These are phyloP conservation scores for Portunus trituberculatus DNA, from an alignment of 1,140 invertebrate genomes.

Conservation along the genomic window DNA sequence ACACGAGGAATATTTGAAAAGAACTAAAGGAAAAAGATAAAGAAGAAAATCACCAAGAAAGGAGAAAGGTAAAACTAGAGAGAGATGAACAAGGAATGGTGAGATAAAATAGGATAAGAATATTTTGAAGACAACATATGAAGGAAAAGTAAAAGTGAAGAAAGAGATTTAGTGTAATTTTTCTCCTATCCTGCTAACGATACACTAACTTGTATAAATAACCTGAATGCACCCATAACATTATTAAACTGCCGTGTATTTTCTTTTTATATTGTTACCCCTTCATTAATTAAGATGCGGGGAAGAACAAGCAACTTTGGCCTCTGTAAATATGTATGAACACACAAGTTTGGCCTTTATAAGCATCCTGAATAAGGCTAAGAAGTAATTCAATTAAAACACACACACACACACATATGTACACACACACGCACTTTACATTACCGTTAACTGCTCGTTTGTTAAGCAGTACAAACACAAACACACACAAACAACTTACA, in stretches of 20 bases:
- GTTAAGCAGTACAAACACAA: too few species aligned
- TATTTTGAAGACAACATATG: too few species aligned
- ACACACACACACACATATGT: not conserved
- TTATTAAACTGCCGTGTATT: not conserved
- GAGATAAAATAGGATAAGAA: too few species aligned
- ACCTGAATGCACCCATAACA: too few species aligned
- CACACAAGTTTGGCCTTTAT: not conserved
- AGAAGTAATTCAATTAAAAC: not conserved
- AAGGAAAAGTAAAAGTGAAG: constrained; percentile 15
- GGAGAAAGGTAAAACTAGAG: not conserved
- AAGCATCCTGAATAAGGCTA: not conserved
- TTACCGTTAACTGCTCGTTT: too few species aligned
- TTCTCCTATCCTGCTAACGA: not conserved
- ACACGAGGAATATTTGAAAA: not conserved
- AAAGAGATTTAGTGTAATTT: too few species aligned
- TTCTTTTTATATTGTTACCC: not conserved
- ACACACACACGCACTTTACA: not conserved
- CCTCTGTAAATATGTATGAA: not conserved
- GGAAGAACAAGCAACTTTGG: not conserved
- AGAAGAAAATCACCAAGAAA: not conserved
- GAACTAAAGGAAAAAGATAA: not conserved
- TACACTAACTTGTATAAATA: not conserved
- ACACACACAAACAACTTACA: too few species aligned
- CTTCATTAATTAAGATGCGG: not conserved
- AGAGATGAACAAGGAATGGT: not conserved